Percentiles rank a stretch among this genome's conserved stretches.
Evolutionary conservation across 2,113 vertebrate genomes (phyloP).

Genomic region (Bagarius yarrelli): DNA sequence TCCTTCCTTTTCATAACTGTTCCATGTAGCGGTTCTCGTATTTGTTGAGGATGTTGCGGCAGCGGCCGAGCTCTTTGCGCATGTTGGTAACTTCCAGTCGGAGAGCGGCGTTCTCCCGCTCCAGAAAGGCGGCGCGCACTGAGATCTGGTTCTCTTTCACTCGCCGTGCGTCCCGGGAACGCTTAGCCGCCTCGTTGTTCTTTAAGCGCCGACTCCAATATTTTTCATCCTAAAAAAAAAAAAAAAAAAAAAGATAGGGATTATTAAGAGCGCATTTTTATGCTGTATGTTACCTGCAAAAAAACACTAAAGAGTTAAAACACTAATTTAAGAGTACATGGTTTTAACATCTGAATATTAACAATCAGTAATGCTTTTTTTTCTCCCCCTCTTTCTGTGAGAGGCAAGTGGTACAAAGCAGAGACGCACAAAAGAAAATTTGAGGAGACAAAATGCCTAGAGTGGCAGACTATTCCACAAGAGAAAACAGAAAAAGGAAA

Average conservation of each 20-base stretch:
- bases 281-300: too few species aligned
- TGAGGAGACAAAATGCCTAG: neutral
- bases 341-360: too few species aligned
- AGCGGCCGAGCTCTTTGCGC: conserved; percentile 86
- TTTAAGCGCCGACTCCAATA: conserved; percentile 89
- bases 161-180: conserved; percentile 86
- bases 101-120: conserved; percentile 85
- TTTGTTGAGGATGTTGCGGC: conserved; percentile 84
- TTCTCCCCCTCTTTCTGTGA: neutral
- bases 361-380: neutral
- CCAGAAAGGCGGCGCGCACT: conserved; percentile 87
- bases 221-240: conserved; percentile 80
- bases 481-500: neutral
- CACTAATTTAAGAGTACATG: too few species aligned
- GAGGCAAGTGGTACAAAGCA: neutral
- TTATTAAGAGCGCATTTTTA: too few species aligned
- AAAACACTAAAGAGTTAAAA: too few species aligned
- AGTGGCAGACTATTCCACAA: neutral
- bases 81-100: conserved; percentile 87
- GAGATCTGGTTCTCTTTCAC: conserved; percentile 94
- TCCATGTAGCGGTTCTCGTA: conserved; percentile 83
- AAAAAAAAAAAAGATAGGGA: too few species aligned
- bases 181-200: conserved; percentile 92
- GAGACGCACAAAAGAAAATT: neutral
- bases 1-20: conserved; percentile 58